Evolutionary conservation across 2,888 invertebrate genomes (phyloP), one percentile per base, ranked within the genome.

Genomic region (Pachliopta kotzebuea): DNA sequence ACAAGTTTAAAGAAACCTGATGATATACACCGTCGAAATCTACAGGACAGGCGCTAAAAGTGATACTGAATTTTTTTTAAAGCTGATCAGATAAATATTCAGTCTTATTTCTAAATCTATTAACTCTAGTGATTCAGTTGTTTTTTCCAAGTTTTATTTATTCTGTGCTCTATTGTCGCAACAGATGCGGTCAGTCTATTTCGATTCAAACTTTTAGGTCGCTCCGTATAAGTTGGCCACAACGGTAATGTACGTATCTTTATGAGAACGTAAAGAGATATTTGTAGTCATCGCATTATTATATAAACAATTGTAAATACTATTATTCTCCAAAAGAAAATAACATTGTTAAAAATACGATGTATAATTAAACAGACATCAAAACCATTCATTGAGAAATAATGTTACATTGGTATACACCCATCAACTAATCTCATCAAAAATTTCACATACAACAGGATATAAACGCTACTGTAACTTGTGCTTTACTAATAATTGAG

Each of bases 51-150:
- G 18, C 49, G 42, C 18, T 45, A n/a, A n/a, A 45, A 45, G 45
- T 45, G 24, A 26, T 52, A 24, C 49, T 56, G 57, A 62, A 14
- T 37, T 37, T 37, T 69, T 65, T 66, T 67, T 71, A 72, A 71
- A 74, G 71, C 71, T 69, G 74, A 70, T 72, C 69, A 72, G 70
- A 73, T 70, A 71, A 68, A 72, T 68, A 65, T 64, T 78, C 78
- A 78, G 78, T 78, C 78, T 78, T 76, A 75, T 71, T 70, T 70
- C 72, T 72, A 72, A 69, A 72, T 68, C 67, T 74, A 71, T 69
- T 69, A 71, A 74, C 65, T 67, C 67, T 63, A 63, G 60, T 63
- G 21, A 67, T 71, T 69, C 63, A 65, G 63, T 60, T 57, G 66
- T 68, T 69, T 64, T 69, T 62, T 66, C 65, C 59, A 60, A 67